A percentile compares a stretch with the other conserved stretches of the same genome.
Evolutionary conservation across 2,888 invertebrate genomes (phyloP).

Genomic region (Troides aeacus): DNA sequence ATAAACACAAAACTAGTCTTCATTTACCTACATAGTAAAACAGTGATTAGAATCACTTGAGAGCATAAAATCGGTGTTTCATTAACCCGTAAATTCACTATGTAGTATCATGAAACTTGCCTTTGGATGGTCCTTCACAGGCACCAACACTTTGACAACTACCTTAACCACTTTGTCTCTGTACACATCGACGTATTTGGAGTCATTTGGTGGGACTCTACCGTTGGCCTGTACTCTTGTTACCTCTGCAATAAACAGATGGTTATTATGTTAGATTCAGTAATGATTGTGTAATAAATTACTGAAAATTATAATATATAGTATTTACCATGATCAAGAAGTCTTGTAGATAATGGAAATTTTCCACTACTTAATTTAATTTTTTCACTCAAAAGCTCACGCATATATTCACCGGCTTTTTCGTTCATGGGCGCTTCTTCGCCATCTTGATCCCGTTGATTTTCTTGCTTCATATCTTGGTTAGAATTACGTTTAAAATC

Average conservation of each 20-base stretch:
- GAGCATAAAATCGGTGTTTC: background rate
- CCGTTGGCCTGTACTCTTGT: conserved; percentile 85
- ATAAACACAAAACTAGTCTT: too few species aligned
- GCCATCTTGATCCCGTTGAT: conserved; percentile 72
- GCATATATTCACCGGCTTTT: conserved; percentile 89
- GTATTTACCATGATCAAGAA: conserved; percentile 86
- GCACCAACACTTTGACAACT: conserved; percentile 86
- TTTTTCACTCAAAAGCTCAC: conserved; percentile 86
- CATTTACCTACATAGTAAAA: too few species aligned
- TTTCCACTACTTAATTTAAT: conserved; percentile 83
- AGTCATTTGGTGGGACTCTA: conserved; percentile 82
- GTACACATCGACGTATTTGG: conserved; percentile 87
- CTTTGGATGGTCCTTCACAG: conserved; percentile 86
- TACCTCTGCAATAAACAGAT: conserved; percentile 81
- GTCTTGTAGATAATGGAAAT: conserved; percentile 84
- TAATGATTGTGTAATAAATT: background rate
- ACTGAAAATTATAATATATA: background rate
- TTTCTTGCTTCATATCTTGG: conserved; percentile 47
- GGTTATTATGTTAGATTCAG: background rate
- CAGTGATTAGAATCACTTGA: too few species aligned
- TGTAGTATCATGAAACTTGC: conserved; percentile 51
- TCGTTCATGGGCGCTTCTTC: conserved; percentile 80
- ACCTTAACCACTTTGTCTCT: conserved; percentile 87
- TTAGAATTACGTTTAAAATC: conserved; percentile 72
- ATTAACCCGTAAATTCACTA: background rate